Base-by-base conservation (phyloP, 2,113 vertebrate genomes). In the Argyrosomus japonicus region DNA sequence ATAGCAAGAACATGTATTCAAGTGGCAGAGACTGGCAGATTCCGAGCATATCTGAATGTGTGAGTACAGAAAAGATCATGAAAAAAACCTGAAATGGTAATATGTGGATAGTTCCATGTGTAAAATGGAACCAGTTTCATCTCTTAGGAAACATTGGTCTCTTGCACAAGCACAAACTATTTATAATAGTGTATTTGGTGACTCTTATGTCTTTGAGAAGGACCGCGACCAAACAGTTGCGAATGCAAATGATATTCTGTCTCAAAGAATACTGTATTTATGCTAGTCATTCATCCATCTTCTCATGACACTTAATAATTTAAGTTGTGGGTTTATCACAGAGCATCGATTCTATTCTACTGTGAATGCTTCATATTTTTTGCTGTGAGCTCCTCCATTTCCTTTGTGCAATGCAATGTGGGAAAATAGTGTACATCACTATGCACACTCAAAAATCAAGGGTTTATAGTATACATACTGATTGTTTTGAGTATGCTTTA, bases 51-150 rank as follows among this genome's bases (percentile, higher is more conserved):
- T 79, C 36, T 51, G 79, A 62, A 65, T 43, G 53, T 65, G 50
- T 40, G 63, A 70, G 63, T 40, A 8, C n/a, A 65, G 32, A 21
- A 60, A 71, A 25, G 23, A 25, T 50, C 5, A 23, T n/a, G 58
- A 15, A 53, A 51, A 60, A 40, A 56, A 40, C 32, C 56, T 36
- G 9, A 50, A 64, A 65, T 27, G 40, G n/a, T 25, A 79, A 68
- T 21, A 67, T 79, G 62, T 70, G 70, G 45, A 65, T 14, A 11
- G 23, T 40, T 67, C 50, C 45, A 45, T 15, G 23, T 74, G 21
- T 78, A 48, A 79, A 69, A 68, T 63, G 43, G 56, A 83, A 61
- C 57, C 64, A 29, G 47, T 53, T 57, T 9, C 57, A 68, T 84
- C 61, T 71, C 57, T 58, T 56, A 15, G 32, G 77, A n/a, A 75